These are phyloP conservation scores for Anguilla rostrata DNA, from an alignment of 2,113 vertebrate species.

Conservation along the genomic window DNA sequence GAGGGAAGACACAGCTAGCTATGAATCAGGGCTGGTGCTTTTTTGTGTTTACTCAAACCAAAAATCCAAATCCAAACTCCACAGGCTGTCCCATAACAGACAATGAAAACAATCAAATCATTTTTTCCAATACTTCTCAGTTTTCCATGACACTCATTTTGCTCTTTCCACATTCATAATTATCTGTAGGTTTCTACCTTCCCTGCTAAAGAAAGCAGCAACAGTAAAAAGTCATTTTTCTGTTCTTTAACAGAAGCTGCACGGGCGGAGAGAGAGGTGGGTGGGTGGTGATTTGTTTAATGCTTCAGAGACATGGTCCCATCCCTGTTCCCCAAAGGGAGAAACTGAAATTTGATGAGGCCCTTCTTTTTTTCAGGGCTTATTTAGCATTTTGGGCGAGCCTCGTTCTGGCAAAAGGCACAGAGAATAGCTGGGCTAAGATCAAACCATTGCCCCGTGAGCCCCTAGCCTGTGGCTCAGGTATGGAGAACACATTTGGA, in stretches of 20 bases:
- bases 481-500: neutral
- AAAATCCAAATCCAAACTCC: no score
- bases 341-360: neutral
- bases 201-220: slow-evolving; percentile 4
- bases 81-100: no score
- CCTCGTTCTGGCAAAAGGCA: neutral
- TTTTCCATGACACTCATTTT: neutral
- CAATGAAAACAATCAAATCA: no score
- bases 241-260: neutral
- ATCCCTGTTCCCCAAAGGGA: neutral
- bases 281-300: slow-evolving; percentile 11
- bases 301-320: neutral
- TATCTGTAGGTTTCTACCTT: slow-evolving; percentile 5
- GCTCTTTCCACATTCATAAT: slow-evolving; percentile 1
- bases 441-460: slow-evolving; percentile 6
- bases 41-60: neutral
- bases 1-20: neutral
- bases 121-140: neutral
- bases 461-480: neutral
- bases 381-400: slow-evolving; percentile 11
- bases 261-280: neutral
- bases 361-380: slow-evolving; percentile 19
- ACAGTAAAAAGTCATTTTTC: slow-evolving; percentile 21
- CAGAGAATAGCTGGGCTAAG: neutral
- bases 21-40: neutral